These are phyloP conservation scores for Pristiophorus japonicus DNA, from an alignment of 2,113 vertebrate genomes.

Conservation along the genomic window DNA sequence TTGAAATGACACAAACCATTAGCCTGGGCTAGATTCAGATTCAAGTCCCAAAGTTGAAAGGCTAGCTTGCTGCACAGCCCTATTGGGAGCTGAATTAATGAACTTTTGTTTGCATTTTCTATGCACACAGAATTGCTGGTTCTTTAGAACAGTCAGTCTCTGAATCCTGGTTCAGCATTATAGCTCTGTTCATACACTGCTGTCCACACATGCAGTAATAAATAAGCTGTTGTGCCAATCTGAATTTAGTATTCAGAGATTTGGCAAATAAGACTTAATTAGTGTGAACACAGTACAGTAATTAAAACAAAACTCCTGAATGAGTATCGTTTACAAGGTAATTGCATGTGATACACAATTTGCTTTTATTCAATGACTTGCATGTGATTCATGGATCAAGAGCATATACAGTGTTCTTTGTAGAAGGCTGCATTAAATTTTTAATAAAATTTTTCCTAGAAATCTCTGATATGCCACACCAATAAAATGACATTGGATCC, in stretches of 20 bases:
- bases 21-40: not conserved
- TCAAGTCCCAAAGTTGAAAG: not conserved
- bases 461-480: not conserved
- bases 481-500: not conserved
- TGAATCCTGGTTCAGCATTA: not conserved
- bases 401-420: not conserved
- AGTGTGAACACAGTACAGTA: not conserved
- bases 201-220: no score
- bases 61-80: not conserved
- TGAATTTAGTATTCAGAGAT: not conserved
- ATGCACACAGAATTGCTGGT: not conserved
- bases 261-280: not conserved
- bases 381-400: not conserved
- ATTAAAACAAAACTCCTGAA: not conserved
- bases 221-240: not conserved
- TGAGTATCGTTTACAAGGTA: not conserved
- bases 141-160: not conserved
- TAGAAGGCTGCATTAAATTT: not conserved
- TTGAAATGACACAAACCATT: not conserved
- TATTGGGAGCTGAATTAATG: not conserved
- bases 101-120: not conserved
- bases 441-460: not conserved
- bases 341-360: not conserved
- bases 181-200: not conserved
- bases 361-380: not conserved